These are phyloP conservation scores for Miltochrista miniata DNA, from an alignment of 2,888 invertebrate species.

Conservation along the genomic window DNA sequence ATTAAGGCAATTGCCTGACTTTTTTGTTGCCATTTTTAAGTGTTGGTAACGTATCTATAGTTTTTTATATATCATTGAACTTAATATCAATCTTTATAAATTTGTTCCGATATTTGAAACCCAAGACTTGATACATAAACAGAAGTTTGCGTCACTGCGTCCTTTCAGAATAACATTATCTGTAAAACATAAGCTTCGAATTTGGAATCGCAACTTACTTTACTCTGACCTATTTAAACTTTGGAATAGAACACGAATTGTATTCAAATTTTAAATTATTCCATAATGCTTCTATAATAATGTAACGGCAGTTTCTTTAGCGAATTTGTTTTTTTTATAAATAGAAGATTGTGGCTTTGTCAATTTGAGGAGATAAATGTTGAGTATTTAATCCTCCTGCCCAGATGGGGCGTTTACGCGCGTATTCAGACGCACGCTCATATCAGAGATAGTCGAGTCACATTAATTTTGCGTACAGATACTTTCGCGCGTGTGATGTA, in stretches of 20 bases:
- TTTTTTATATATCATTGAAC: no score
- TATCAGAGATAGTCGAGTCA: no score
- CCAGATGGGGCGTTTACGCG: no score
- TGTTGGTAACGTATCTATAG: no score
- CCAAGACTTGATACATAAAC: constrained; percentile 21
- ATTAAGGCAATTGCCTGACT: no score
- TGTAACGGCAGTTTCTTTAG: constrained; percentile 4
- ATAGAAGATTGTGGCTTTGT: no score
- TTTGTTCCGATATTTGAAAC: constrained; percentile 7
- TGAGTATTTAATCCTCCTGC: no score
- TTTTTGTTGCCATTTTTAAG: no score
- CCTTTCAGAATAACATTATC: constrained; percentile 34
- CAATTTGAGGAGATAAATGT: no score
- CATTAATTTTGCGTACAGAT: no score
- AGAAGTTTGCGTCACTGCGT: constrained; percentile 24
- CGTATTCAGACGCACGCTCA: no score
- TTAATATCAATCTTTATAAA: not conserved
- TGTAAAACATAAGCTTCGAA: constrained; percentile 35
- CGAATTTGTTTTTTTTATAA: constrained; percentile 11
- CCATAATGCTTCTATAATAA: constrained; percentile 20
- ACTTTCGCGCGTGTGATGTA: no score
- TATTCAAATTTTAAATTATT: constrained; percentile 44
- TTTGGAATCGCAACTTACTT: constrained; percentile 39
- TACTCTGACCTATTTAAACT: constrained; percentile 35
- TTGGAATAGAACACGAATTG: constrained; percentile 39